A percentile compares a stretch with the other conserved stretches of the same genome.
phyloP scores from a whole-genome alignment of 2,113 vertebrate species.

The Zosterops pallidus region DNA sequence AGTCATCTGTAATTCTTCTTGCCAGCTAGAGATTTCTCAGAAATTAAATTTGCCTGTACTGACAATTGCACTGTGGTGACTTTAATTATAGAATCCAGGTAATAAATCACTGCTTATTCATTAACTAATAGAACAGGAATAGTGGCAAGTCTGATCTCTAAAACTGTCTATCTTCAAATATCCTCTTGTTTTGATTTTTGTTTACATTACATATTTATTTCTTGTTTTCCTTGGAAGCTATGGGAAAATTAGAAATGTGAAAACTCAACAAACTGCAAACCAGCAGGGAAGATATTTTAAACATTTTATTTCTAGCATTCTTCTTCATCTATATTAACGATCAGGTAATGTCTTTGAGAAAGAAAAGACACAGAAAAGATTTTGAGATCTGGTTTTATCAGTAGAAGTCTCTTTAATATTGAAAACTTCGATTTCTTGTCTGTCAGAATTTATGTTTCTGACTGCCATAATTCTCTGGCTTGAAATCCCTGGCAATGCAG shows the following conservation, averaged over 20 bases:
- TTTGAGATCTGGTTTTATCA: background rate
- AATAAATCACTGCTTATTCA: background rate
- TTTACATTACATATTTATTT: background rate
- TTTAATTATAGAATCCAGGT: background rate
- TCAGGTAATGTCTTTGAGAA: background rate
- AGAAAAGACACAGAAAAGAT: background rate
- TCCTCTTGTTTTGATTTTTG: background rate
- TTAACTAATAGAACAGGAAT: background rate
- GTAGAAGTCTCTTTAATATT: background rate
- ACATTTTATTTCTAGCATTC: background rate
- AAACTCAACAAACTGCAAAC: background rate
- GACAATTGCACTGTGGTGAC: background rate
- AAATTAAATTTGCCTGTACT: background rate
- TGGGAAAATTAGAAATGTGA: background rate
- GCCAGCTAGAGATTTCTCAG: background rate
- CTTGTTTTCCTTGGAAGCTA: background rate
- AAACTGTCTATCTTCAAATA: background rate
- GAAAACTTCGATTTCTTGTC: background rate
- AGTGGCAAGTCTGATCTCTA: background rate
- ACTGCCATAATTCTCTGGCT: background rate
- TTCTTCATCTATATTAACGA: background rate
- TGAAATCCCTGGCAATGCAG: background rate
- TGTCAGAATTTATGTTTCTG: background rate
- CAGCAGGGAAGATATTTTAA: background rate
- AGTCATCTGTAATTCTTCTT: background rate